Evolutionary conservation across 2,888 invertebrate genomes (phyloP).

Genomic region (Leuctra nigra): DNA sequence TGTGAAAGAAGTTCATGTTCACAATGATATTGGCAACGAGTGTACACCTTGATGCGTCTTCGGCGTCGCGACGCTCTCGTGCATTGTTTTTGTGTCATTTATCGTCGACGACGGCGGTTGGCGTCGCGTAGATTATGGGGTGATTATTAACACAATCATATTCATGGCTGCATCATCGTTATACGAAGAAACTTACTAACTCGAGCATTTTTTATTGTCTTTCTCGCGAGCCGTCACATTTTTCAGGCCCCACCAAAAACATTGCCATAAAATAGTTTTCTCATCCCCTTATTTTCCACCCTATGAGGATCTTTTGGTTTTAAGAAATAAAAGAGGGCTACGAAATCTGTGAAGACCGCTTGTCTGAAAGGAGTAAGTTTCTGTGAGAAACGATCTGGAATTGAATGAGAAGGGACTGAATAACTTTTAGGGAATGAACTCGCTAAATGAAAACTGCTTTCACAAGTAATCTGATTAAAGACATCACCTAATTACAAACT

Average conservation of each 20-base stretch:
- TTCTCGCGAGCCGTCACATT: conserved; percentile 24
- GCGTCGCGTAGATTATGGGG: conserved; percentile 33
- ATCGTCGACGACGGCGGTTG: conserved; percentile 20
- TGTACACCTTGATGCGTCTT: conserved; percentile 6
- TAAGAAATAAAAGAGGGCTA: conserved; percentile 9
- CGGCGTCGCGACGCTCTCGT: not conserved
- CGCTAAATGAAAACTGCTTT: conserved; percentile 1
- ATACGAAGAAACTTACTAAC: conserved; percentile 10
- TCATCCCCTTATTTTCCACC: conserved; percentile 5
- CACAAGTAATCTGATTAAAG: conserved; percentile 13
- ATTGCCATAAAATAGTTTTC: conserved; percentile 27
- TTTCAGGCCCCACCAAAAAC: conserved; percentile 23
- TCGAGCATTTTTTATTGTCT: conserved; percentile 25
- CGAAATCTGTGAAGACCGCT: not conserved
- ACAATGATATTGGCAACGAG: not conserved
- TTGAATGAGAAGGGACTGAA: conserved; percentile 3
- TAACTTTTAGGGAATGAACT: no score
- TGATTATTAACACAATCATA: conserved; percentile 41
- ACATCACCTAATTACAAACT: conserved; percentile 12
- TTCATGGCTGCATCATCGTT: conserved; percentile 36
- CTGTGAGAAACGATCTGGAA: conserved; percentile 1
- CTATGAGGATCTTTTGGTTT: no score
- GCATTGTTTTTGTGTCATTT: conserved; percentile 25
- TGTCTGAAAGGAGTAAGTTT: not conserved
- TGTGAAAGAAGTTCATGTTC: no score